Conservation (phyloP, 2,888 invertebrate species). For the Hydraecia micacea region DNA sequence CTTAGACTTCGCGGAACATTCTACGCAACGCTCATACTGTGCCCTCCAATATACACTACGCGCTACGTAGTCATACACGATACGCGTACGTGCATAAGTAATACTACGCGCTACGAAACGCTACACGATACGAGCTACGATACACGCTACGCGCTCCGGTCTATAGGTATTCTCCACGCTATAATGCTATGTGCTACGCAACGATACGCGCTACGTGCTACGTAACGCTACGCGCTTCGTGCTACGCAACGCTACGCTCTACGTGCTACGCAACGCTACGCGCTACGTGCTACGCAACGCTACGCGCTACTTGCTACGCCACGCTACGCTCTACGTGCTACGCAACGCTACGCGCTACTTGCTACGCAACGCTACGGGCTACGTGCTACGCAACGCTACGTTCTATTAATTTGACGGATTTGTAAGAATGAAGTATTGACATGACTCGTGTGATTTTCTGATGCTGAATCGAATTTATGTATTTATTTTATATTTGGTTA, state of each 20-base stretch:
- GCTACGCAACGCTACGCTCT: background rate
- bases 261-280: background rate
- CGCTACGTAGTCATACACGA: background rate
- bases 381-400: too few species aligned
- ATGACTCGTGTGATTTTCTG: background rate
- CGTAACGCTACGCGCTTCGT: background rate
- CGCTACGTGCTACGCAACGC: background rate
- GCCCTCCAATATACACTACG: background rate
- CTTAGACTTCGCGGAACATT: background rate
- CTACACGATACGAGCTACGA: background rate
- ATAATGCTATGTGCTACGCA: too few species aligned
- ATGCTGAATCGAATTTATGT: background rate
- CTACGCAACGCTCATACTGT: background rate
- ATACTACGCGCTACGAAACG: background rate
- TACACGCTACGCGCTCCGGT: background rate
- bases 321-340: background rate
- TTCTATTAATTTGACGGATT: background rate
- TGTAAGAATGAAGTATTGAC: background rate
- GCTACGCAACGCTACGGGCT: background rate
- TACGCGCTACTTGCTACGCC: background rate
- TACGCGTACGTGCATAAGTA: background rate
- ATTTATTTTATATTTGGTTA: background rate
- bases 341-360: background rate
- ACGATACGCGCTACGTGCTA: background rate
- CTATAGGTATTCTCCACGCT: background rate